These are phyloP conservation scores for Trichogramma dendrolimi DNA, from an alignment of 2,888 invertebrate genomes.

Conservation along the genomic window DNA sequence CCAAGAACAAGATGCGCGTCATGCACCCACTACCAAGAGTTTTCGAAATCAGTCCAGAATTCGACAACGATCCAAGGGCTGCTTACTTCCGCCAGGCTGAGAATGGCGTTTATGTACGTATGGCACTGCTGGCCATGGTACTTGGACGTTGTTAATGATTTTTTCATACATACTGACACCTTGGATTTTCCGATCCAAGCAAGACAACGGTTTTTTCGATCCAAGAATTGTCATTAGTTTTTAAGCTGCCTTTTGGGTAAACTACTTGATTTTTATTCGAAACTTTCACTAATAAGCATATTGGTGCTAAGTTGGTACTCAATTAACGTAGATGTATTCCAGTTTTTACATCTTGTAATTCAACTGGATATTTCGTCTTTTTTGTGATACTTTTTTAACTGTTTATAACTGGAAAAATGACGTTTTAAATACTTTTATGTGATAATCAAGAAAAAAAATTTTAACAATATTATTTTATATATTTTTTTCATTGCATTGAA, in stretches of 20 bases:
- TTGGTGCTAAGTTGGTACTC: too few relatives aligned
- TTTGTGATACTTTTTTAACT: not conserved
- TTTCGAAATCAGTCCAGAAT: slow-evolving; percentile 89
- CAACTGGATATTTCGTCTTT: not conserved
- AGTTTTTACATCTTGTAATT: too few relatives aligned
- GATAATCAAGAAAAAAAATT: not conserved
- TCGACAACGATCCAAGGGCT: slow-evolving; percentile 94
- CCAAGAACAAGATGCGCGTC: slow-evolving; percentile 90
- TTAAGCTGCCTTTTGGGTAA: too few relatives aligned
- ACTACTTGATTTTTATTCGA: too few relatives aligned
- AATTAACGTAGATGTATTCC: too few relatives aligned
- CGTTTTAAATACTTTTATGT: not conserved
- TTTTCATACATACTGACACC: not conserved
- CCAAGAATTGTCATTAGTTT: too few relatives aligned
- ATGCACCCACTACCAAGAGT: slow-evolving; percentile 96
- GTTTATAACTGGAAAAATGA: not conserved
- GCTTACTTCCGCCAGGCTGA: slow-evolving; percentile 98
- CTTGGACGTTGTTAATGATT: slow-evolving; percentile 56
- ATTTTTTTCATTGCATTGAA: not conserved
- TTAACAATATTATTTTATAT: not conserved
- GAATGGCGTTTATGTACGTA: slow-evolving; percentile 95
- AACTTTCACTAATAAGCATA: too few relatives aligned
- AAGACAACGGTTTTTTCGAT: too few relatives aligned
- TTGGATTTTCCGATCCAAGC: too few relatives aligned
- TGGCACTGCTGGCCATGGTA: slow-evolving; percentile 93